Evolutionary conservation across 1,140 invertebrate genomes (phyloP).

Genomic region (Solenopsis fugax): DNA sequence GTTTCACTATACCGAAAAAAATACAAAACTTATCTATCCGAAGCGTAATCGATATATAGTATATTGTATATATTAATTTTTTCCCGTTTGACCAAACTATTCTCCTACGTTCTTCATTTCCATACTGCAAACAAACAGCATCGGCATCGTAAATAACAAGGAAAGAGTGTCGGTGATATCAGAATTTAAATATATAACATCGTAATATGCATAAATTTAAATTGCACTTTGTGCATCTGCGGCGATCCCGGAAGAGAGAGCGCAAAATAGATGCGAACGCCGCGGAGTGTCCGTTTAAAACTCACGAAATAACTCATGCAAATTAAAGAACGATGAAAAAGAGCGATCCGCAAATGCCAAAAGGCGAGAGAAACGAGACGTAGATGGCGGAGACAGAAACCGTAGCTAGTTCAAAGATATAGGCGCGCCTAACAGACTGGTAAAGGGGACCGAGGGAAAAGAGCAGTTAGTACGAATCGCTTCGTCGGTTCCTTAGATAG

Average conservation of each 20-base stretch:
- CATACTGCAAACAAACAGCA: slow-evolving; percentile 35
- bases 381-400: slow-evolving; percentile 61
- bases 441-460: slow-evolving; percentile 63
- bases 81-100: not conserved
- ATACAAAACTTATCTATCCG: slow-evolving; percentile 5
- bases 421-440: slow-evolving; percentile 64
- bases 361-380: slow-evolving; percentile 26
- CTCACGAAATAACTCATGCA: slow-evolving; percentile 58
- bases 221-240: slow-evolving; percentile 11
- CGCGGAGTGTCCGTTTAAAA: slow-evolving; percentile 22
- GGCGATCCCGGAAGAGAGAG: not conserved
- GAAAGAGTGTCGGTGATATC: slow-evolving; percentile 15
- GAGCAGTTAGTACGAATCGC: slow-evolving; percentile 71
- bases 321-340: slow-evolving; percentile 62
- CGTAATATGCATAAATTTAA: slow-evolving; percentile 31
- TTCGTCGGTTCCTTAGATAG: slow-evolving; percentile 68
- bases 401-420: slow-evolving; percentile 69
- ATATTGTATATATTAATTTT: slow-evolving; percentile 6
- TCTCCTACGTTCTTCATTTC: slow-evolving; percentile 34
- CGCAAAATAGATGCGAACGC: slow-evolving; percentile 35
- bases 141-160: slow-evolving; percentile 16
- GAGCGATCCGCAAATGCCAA: slow-evolving; percentile 31
- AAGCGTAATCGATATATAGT: slow-evolving; percentile 4
- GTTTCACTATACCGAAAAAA: not conserved
- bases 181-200: slow-evolving; percentile 44